Percentiles rank a stretch among this genome's conserved stretches.
phyloP scores from a whole-genome alignment of 2,888 invertebrate genomes.

The Nomada lathburiana region DNA sequence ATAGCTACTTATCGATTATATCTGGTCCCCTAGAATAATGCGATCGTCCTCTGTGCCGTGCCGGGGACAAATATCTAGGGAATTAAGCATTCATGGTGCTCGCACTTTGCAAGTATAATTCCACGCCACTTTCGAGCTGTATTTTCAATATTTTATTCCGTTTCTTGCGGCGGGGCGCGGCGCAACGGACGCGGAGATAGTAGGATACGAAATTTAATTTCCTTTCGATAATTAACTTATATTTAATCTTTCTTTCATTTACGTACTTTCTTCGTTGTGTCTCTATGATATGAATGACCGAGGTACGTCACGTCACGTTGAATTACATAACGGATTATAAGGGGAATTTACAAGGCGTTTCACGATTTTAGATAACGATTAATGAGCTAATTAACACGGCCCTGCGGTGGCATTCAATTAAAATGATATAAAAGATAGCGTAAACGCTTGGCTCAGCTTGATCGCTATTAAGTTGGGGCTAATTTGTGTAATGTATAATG shows the following conservation, averaged over 20 bases:
- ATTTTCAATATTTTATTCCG: constrained; percentile 20
- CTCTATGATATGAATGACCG: neutral
- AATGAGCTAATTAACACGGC: constrained; percentile 29
- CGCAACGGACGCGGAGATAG: neutral
- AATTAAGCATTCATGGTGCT: constrained; percentile 38
- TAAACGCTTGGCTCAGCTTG: constrained; percentile 19
- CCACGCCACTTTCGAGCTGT: neutral
- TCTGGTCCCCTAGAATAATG: constrained; percentile 13
- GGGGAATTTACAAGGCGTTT: neutral
- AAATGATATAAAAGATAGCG: constrained; percentile 29
- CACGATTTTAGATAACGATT: constrained; percentile 16
- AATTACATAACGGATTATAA: neutral
- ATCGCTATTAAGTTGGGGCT: constrained; percentile 11
- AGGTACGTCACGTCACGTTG: neutral
- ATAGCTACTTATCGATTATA: constrained; percentile 27
- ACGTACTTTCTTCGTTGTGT: neutral
- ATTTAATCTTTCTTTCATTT: neutral
- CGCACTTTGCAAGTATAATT: constrained; percentile 38
- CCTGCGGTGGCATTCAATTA: constrained; percentile 19
- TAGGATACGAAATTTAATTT: neutral
- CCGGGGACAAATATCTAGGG: constrained; percentile 39
- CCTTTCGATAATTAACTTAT: neutral
- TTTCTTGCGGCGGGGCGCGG: neutral
- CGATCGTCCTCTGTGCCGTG: constrained; percentile 12
- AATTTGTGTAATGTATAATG: constrained; percentile 31